Evolutionary conservation across 2,888 invertebrate species (phyloP).

Genomic region (Acanthosepion pharaonis): DNA sequence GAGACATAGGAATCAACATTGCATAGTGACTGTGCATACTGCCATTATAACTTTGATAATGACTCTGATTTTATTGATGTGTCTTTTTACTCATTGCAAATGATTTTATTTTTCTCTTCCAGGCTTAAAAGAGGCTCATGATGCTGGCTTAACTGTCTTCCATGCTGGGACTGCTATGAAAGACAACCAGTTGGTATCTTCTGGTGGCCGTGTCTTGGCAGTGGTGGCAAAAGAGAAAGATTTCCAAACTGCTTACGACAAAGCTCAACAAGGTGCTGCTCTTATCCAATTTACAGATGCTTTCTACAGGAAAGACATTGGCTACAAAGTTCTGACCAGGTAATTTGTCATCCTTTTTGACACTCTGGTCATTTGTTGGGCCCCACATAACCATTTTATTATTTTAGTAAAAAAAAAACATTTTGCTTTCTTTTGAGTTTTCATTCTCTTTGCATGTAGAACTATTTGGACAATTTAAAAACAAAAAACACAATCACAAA

Average conservation of each 20-base stretch:
- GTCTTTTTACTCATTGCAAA: too few relatives aligned
- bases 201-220: constrained; percentile 89
- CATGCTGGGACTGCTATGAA: constrained; percentile 86
- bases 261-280: constrained; percentile 82
- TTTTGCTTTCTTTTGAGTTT: too few relatives aligned
- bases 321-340: constrained; percentile 88
- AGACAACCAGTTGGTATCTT: constrained; percentile 82
- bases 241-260: constrained; percentile 83
- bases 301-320: constrained; percentile 92
- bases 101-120: constrained; percentile 35
- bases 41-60: too few relatives aligned
- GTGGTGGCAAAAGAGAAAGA: constrained; percentile 83
- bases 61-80: too few relatives aligned
- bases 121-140: constrained; percentile 66
- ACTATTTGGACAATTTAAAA: too few relatives aligned
- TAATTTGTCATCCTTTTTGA: constrained; percentile 69
- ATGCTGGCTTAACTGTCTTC: constrained; percentile 79
- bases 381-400: too few relatives aligned
- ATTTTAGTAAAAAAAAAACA: too few relatives aligned
- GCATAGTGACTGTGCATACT: too few relatives aligned
- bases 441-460: too few relatives aligned
- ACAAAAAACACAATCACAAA: too few relatives aligned
- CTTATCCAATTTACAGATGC: constrained; percentile 88
- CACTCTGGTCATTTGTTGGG: background rate
- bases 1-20: too few relatives aligned